Percentiles rank a stretch among this genome's conserved stretches.
phyloP scores from a whole-genome alignment of 2,797 vertebrate genomes.

The Galagoides demidoff region DNA sequence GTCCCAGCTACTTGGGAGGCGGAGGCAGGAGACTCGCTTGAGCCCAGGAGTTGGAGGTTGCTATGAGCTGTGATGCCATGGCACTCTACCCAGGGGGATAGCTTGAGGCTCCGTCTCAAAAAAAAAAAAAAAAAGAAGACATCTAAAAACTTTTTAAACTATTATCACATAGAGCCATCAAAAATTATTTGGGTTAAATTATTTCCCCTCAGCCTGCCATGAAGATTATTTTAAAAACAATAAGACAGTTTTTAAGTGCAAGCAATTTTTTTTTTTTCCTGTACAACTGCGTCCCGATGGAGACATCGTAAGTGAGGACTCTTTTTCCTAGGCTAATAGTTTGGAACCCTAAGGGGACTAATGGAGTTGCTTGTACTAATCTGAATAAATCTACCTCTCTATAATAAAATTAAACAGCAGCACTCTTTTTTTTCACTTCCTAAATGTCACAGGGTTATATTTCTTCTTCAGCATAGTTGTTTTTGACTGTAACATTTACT shows the following conservation, averaged over 20 bases:
- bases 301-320: not conserved
- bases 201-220: not conserved
- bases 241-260: not conserved
- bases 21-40: no score
- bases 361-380: not conserved
- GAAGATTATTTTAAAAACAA: not conserved
- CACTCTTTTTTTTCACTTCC: not conserved
- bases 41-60: no score
- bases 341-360: rapidly evolving
- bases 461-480: not conserved
- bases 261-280: not conserved
- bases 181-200: not conserved
- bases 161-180: not conserved
- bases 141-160: constrained; percentile 32
- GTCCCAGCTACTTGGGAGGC: no score
- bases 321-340: not conserved
- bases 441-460: not conserved
- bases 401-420: not conserved
- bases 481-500: not conserved
- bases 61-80: no score
- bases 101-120: no score
- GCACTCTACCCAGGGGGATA: no score
- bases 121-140: no score
- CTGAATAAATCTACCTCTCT: not conserved
- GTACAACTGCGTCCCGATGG: not conserved